A percentile compares a stretch with the other conserved stretches of the same genome.
Evolutionary conservation across 2,888 invertebrate genomes (phyloP).

Genomic region (Pandemis corylana): DNA sequence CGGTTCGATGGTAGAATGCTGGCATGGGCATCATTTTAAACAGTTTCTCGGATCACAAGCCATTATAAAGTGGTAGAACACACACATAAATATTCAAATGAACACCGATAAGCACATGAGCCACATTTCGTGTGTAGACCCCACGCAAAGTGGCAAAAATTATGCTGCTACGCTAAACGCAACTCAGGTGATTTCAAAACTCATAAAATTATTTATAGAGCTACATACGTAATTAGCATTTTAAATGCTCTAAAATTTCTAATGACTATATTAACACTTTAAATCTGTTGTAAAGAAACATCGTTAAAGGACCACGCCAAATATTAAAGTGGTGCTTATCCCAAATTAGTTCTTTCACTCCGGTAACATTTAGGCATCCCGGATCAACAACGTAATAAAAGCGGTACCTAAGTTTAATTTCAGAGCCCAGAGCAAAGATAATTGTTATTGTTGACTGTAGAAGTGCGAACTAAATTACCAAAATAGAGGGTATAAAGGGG

Average conservation of each 20-base stretch:
- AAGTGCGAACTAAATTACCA: constrained; percentile 31
- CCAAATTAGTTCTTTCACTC: not conserved
- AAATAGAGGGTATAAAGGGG: constrained; percentile 13
- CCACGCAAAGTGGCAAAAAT: no score
- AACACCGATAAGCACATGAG: no score
- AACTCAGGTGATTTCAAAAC: no score
- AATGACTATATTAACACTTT: not conserved
- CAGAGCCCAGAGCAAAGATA: constrained; percentile 10
- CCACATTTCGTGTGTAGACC: no score
- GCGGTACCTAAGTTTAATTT: constrained; percentile 19
- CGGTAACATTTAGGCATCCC: constrained; percentile 11
- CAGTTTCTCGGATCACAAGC: no score
- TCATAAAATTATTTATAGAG: no score
- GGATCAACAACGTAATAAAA: constrained; percentile 21
- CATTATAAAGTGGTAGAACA: no score
- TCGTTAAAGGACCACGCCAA: not conserved
- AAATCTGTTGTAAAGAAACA: not conserved
- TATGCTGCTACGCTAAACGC: no score
- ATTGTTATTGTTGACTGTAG: constrained; percentile 22
- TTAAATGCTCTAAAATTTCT: not conserved
- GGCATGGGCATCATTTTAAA: no score
- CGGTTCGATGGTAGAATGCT: no score
- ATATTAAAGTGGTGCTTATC: constrained; percentile 4
- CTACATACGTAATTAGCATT: not conserved
- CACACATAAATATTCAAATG: no score